Percentiles rank a stretch among this genome's conserved stretches.
These are phyloP conservation scores for Parnassius glacialis DNA, from an alignment of 2,888 invertebrate genomes.

Conservation along the genomic window DNA sequence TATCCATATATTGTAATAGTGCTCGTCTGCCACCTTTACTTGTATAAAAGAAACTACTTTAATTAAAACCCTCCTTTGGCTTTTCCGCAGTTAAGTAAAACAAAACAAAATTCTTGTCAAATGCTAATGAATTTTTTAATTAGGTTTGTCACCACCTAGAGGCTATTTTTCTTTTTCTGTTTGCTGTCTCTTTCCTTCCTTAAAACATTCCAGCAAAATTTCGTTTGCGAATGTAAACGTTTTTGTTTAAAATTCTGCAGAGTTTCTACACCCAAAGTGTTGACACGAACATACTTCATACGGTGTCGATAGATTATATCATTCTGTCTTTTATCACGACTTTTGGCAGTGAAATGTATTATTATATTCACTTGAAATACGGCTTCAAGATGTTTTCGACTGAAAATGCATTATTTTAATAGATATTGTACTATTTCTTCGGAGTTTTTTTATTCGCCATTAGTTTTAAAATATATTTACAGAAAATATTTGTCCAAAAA, in stretches of 20 bases:
- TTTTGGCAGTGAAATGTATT: slow-evolving; percentile 22
- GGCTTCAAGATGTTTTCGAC: slow-evolving; percentile 15
- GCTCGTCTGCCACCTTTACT: too few species aligned
- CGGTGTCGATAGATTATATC: slow-evolving; percentile 22
- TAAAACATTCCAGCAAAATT: neutral
- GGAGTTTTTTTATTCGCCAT: neutral
- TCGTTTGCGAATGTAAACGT: slow-evolving; percentile 16
- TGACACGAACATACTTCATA: slow-evolving; percentile 17
- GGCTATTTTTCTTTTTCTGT: slow-evolving; percentile 9
- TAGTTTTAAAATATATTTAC: too few species aligned
- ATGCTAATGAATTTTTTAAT: slow-evolving; percentile 9
- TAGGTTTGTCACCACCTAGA: neutral
- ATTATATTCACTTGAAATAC: slow-evolving; percentile 22
- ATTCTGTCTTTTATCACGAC: slow-evolving; percentile 21
- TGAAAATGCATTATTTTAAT: slow-evolving; percentile 1
- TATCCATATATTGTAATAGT: too few species aligned
- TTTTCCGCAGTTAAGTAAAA: too few species aligned
- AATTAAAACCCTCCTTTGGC: too few species aligned
- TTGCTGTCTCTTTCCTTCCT: slow-evolving; percentile 2
- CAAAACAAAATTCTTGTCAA: too few species aligned
- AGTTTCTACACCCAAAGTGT: slow-evolving; percentile 14
- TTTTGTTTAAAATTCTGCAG: slow-evolving; percentile 16
- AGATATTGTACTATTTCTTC: slow-evolving; percentile 6
- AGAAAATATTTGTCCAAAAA: too few species aligned
- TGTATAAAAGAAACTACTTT: too few species aligned